Percentiles rank a stretch among this genome's conserved stretches.
Evolutionary conservation across 2,797 vertebrate species (phyloP).

Genomic region (Ciconia nigra): DNA sequence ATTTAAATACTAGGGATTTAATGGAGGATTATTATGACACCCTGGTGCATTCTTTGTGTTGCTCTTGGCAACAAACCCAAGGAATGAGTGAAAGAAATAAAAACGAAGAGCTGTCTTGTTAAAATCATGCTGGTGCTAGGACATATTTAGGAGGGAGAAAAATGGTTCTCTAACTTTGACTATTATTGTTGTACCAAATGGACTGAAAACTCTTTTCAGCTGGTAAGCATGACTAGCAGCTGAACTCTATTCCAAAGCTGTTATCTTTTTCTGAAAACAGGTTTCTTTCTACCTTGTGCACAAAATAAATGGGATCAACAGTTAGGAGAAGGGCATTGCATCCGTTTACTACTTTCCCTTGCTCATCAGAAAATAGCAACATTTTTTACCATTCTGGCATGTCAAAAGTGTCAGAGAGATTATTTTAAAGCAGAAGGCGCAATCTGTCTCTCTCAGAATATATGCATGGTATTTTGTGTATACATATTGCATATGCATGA

Average conservation of each 20-base stretch:
- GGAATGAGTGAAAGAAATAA: conserved; percentile 67
- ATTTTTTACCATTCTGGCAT: neutral
- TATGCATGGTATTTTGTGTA: neutral
- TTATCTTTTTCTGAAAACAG: conserved; percentile 39
- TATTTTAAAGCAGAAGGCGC: neutral
- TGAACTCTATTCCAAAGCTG: conserved; percentile 24
- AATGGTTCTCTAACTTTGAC: conserved; percentile 41
- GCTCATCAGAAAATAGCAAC: conserved; percentile 5
- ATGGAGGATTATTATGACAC: conserved; percentile 85
- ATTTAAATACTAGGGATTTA: conserved; percentile 83
- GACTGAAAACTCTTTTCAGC: conserved; percentile 26
- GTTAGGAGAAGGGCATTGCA: neutral
- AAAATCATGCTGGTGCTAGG: conserved; percentile 19
- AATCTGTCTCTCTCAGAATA: neutral
- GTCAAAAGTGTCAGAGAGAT: neutral
- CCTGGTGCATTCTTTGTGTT: conserved; percentile 77
- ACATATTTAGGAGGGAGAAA: conserved; percentile 38
- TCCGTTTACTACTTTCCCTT: neutral
- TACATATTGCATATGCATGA: neutral
- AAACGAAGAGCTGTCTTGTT: conserved; percentile 52
- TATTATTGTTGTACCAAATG: neutral
- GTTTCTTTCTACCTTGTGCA: conserved; percentile 29
- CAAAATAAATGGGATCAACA: conserved; percentile 16
- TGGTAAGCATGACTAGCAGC: neutral
- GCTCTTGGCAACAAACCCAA: conserved; percentile 73